These are phyloP conservation scores for Himantopus leucocephalus DNA, from an alignment of 2,113 vertebrate genomes.

Conservation along the genomic window DNA sequence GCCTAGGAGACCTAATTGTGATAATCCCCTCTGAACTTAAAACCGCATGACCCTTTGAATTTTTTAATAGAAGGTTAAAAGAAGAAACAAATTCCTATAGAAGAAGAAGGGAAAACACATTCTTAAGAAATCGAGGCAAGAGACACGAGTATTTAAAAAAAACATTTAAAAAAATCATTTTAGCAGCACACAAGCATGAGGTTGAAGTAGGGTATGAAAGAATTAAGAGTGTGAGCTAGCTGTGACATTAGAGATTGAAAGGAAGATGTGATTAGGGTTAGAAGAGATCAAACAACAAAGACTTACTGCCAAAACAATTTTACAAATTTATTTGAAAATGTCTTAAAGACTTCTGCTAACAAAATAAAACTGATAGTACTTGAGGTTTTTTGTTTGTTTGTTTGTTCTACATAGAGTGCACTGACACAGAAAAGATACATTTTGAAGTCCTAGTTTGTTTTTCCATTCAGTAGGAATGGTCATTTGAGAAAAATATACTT, in stretches of 20 bases:
- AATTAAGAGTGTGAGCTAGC: conserved; percentile 6
- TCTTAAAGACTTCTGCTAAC: conserved; percentile 6
- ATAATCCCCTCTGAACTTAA: conserved; percentile 55
- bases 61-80: conserved; percentile 47
- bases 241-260: conserved; percentile 51
- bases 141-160: neutral
- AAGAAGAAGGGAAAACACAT: conserved; percentile 27
- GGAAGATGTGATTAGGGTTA: conserved; percentile 52
- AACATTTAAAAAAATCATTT: neutral
- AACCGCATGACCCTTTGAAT: conserved; percentile 30
- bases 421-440: neutral
- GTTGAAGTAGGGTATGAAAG: neutral
- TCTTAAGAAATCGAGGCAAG: conserved; percentile 8
- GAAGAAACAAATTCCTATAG: conserved; percentile 52
- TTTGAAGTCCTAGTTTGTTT: neutral
- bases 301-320: conserved; percentile 49
- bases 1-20: conserved; percentile 60
- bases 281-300: conserved; percentile 59
- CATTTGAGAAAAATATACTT: neutral
- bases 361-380: neutral
- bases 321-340: conserved; percentile 3
- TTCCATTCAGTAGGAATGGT: neutral
- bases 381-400: neutral
- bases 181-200: neutral
- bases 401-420: neutral